Conservation (phyloP, 2,113 vertebrate species). For the Syrrhaptes paradoxus region DNA sequence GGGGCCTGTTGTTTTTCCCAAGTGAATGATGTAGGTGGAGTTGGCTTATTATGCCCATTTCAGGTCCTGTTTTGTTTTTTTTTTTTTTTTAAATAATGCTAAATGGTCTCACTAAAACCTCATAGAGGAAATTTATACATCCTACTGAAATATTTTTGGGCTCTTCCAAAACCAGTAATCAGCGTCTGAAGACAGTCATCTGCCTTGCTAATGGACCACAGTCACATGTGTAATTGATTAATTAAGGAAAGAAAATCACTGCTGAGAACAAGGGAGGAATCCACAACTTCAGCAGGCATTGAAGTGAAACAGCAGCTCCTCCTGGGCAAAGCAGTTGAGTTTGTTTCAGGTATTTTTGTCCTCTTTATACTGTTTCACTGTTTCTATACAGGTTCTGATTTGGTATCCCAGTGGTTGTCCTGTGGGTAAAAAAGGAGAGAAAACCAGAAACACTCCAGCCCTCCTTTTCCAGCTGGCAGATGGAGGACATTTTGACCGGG, state of each 20-base stretch:
- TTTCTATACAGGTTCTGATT: neutral
- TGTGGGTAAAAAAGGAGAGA: neutral
- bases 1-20: slow-evolving; percentile 51
- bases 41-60: slow-evolving; percentile 33
- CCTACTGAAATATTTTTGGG: slow-evolving; percentile 35
- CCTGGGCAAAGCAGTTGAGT: neutral
- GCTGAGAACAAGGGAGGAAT: slow-evolving; percentile 25
- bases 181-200: slow-evolving; percentile 48
- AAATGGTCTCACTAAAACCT: slow-evolving; percentile 60
- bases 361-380: neutral
- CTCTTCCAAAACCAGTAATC: slow-evolving; percentile 44
- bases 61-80: no score
- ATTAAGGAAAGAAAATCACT: slow-evolving; percentile 63
- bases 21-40: slow-evolving; percentile 17
- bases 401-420: neutral
- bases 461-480: neutral
- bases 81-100: no score
- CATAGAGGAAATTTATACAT: slow-evolving; percentile 40
- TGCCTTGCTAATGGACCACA: slow-evolving; percentile 59
- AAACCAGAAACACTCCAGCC: neutral
- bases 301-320: neutral
- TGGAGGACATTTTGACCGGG: neutral
- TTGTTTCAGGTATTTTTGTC: neutral
- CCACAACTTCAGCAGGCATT: neutral
- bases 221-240: slow-evolving; percentile 66